Evolutionary conservation across 2,113 vertebrate genomes (phyloP).

Genomic region (Cinclus cinclus): DNA sequence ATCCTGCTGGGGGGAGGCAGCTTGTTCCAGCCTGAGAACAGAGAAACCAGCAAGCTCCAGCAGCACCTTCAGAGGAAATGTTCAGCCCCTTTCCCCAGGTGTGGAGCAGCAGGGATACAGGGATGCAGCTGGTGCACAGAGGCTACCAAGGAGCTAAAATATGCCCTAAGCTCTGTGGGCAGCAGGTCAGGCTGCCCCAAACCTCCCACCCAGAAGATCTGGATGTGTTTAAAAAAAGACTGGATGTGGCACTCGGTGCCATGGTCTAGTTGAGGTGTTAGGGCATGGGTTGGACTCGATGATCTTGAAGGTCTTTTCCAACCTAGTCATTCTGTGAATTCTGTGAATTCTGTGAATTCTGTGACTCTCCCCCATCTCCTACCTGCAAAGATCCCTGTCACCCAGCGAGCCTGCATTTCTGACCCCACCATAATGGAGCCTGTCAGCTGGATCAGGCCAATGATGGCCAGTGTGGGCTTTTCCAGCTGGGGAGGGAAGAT

Average conservation of each 20-base stretch:
- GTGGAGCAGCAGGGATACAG: not conserved
- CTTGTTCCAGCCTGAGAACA: constrained; percentile 62
- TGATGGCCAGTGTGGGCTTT: constrained; percentile 80
- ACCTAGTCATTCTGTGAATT: too few species aligned
- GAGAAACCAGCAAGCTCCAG: not conserved
- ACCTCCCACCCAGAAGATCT: not conserved
- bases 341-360: too few species aligned
- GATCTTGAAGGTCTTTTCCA: too few species aligned
- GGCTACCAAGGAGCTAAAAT: not conserved
- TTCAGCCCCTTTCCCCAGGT: not conserved
- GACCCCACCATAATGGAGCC: constrained; percentile 80
- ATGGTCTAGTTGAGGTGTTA: too few species aligned
- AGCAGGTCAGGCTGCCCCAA: not conserved
- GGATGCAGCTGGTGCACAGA: not conserved
- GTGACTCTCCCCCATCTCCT: not conserved
- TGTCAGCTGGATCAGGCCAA: constrained; percentile 75
- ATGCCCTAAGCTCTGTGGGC: not conserved
- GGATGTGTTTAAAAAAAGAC: too few species aligned
- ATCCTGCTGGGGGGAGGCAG: constrained; percentile 64
- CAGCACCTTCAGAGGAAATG: not conserved
- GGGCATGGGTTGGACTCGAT: too few species aligned
- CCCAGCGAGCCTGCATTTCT: constrained; percentile 93
- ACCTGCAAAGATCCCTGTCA: constrained; percentile 85
- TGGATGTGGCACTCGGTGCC: too few species aligned
- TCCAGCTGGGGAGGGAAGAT: constrained; percentile 83